Evolutionary conservation across 2,113 vertebrate genomes (phyloP).

Genomic region (Burhinus oedicnemus): DNA sequence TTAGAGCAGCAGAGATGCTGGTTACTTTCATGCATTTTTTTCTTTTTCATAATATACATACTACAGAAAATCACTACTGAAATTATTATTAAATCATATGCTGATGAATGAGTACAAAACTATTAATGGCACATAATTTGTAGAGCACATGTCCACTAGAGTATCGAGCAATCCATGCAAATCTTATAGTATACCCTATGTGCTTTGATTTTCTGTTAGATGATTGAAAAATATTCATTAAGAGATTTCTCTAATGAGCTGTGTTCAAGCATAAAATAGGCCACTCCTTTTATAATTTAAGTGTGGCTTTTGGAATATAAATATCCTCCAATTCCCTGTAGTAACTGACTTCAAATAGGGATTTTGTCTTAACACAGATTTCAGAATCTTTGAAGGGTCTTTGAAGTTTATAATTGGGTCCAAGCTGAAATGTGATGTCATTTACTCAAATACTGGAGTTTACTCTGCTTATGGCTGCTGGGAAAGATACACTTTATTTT

Average conservation of each 20-base stretch:
- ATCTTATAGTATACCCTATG: neutral
- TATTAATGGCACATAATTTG: constrained; percentile 39
- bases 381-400: constrained; percentile 58
- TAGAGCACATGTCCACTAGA: neutral
- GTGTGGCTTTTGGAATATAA: constrained; percentile 2
- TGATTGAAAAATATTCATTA: constrained; percentile 63
- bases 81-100: constrained; percentile 19
- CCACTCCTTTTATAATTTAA: constrained; percentile 60
- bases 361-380: constrained; percentile 61
- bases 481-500: neutral
- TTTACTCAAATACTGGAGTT: neutral
- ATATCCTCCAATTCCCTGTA: constrained; percentile 43
- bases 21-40: neutral
- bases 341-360: constrained; percentile 40
- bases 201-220: constrained; percentile 45
- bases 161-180: neutral
- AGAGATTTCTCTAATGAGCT: constrained; percentile 60
- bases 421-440: neutral
- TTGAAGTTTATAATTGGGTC: constrained; percentile 61
- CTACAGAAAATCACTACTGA: neutral
- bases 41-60: neutral
- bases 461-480: neutral
- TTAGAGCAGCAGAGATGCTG: neutral
- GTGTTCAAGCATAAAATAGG: constrained; percentile 58
- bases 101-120: constrained; percentile 55